Conservation (phyloP, 2,888 invertebrate species). For the Drosophila quinaria region DNA sequence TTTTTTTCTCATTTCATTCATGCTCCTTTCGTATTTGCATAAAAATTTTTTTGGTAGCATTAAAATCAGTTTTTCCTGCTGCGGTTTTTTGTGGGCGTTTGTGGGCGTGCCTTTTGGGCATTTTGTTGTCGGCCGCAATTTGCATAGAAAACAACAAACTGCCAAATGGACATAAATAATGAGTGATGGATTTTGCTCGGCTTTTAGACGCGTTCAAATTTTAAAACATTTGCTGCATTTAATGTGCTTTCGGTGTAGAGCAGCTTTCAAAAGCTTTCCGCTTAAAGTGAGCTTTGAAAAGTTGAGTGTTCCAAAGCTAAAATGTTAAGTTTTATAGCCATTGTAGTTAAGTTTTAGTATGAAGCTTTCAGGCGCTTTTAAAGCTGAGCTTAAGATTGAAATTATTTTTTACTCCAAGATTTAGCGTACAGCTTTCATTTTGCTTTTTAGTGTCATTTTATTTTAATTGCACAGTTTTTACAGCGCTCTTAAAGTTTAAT, state of each 20-base stretch:
- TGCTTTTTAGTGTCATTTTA: not conserved
- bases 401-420: not conserved
- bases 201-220: slow-evolving; percentile 28
- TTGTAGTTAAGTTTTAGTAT: not conserved
- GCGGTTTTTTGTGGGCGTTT: slow-evolving; percentile 66
- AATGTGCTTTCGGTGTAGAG: not conserved
- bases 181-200: slow-evolving; percentile 66
- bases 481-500: too few species aligned
- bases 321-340: not conserved
- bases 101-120: slow-evolving; percentile 55
- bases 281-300: not conserved
- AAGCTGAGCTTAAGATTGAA: not conserved
- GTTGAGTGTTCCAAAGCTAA: not conserved
- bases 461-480: not conserved
- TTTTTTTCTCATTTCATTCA: not conserved
- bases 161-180: slow-evolving; percentile 79
- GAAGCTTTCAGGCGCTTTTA: not conserved
- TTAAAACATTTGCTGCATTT: slow-evolving; percentile 3
- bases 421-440: too few species aligned
- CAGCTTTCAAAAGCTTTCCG: not conserved
- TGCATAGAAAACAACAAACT: slow-evolving; percentile 55
- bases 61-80: slow-evolving; percentile 60
- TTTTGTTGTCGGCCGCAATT: slow-evolving; percentile 53
- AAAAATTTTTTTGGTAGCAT: slow-evolving; percentile 61
- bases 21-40: slow-evolving; percentile 61